These are phyloP conservation scores for Chironomus riparius DNA, from an alignment of 2,888 invertebrate genomes.

Conservation along the genomic window DNA sequence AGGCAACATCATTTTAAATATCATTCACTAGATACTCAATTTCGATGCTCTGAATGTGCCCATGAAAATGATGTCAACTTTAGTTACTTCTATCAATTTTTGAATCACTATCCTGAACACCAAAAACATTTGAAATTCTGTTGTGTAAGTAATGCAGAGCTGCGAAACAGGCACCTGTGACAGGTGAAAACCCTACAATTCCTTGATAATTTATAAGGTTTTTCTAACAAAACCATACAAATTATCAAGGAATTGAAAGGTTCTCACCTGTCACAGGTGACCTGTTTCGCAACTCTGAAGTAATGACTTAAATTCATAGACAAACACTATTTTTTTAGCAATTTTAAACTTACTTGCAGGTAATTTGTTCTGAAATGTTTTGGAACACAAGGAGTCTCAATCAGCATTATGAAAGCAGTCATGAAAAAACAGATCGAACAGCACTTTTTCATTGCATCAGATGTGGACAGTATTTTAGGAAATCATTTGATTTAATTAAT, in stretches of 20 bases:
- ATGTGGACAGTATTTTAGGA: background rate
- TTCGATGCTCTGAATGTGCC: background rate
- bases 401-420: background rate
- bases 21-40: background rate
- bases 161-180: no score
- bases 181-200: no score
- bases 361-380: conserved; percentile 10
- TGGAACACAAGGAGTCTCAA: background rate
- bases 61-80: background rate
- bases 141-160: background rate
- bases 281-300: no score
- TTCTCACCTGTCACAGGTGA: no score
- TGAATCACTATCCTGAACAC: background rate
- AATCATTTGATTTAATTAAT: background rate
- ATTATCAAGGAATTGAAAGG: no score
- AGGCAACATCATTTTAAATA: background rate
- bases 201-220: no score
- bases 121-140: background rate
- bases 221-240: no score
- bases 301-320: no score
- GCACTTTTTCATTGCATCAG: background rate
- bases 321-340: no score
- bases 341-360: background rate
- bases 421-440: background rate
- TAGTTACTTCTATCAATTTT: background rate